phyloP scores from a whole-genome alignment of 2,113 vertebrate species.

The Conger conger region DNA sequence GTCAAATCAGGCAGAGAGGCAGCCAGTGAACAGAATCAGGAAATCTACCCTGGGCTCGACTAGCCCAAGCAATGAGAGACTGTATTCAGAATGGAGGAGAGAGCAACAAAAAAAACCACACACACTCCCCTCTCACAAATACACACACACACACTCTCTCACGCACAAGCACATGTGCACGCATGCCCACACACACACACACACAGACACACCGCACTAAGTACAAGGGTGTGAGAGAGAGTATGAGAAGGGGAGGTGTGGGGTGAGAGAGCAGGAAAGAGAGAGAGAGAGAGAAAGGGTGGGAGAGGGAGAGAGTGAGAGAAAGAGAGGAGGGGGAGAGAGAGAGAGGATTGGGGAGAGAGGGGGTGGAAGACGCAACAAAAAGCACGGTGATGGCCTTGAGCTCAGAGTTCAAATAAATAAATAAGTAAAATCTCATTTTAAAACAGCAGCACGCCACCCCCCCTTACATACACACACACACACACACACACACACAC shows the following conservation, averaged over 20 bases:
- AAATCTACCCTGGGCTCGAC: not conserved
- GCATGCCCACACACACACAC: slow-evolving; percentile 26
- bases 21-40: not conserved
- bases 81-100: not conserved
- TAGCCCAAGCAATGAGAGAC: not conserved
- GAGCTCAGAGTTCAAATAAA: slow-evolving; percentile 66
- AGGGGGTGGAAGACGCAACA: slow-evolving; percentile 57
- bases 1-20: not conserved
- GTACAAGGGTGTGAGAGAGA: not conserved
- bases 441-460: slow-evolving; percentile 57
- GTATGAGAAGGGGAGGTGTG: not conserved
- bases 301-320: slow-evolving; percentile 36
- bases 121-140: too few relatives aligned
- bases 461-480: not conserved
- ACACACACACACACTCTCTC: slow-evolving; percentile 34
- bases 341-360: slow-evolving; percentile 50
- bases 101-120: not conserved
- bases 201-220: slow-evolving; percentile 35
- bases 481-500: not conserved
- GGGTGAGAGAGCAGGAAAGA: slow-evolving; percentile 43
- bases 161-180: slow-evolving; percentile 14
- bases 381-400: slow-evolving; percentile 64
- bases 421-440: slow-evolving; percentile 64
- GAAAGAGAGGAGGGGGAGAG: slow-evolving; percentile 49
- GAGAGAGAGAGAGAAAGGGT: slow-evolving; percentile 43